Percentiles rank a stretch among this genome's conserved stretches.
Evolutionary conservation across 2,797 vertebrate species (phyloP).

Genomic region (Rhinatrema bivittatum): DNA sequence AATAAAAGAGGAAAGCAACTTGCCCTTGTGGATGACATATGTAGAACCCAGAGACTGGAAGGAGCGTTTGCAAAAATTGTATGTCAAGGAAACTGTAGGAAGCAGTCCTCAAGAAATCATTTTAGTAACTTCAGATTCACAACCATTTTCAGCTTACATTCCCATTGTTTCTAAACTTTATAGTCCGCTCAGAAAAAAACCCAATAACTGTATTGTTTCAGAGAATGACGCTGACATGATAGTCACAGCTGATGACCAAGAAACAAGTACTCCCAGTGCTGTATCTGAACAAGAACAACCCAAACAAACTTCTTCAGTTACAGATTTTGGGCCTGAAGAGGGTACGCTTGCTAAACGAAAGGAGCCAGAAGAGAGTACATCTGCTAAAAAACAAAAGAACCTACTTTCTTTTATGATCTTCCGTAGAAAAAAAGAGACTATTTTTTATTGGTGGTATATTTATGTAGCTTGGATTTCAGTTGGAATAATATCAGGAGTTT

Average conservation of each 20-base stretch:
- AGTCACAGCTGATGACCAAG: not conserved
- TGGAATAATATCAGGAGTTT: slow-evolving; percentile 6
- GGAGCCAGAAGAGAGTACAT: not conserved
- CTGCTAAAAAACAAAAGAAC: no score
- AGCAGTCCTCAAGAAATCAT: no score
- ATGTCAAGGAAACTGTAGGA: not conserved
- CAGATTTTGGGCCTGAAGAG: not conserved
- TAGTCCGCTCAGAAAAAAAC: not conserved
- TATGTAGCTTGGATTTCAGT: slow-evolving; percentile 32
- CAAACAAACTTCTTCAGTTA: accelerated
- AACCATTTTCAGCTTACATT: no score
- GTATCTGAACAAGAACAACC: accelerated
- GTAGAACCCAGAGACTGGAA: not conserved
- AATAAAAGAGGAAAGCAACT: not conserved
- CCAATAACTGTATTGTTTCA: not conserved
- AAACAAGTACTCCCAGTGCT: accelerated
- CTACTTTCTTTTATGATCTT: no score
- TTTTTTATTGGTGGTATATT: slow-evolving; percentile 6
- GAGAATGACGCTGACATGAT: slow-evolving; percentile 9
- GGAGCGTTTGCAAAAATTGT: slow-evolving; percentile 7
- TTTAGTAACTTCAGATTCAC: no score
- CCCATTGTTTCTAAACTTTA: not conserved
- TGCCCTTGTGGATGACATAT: not conserved
- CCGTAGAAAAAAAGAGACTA: accelerated
- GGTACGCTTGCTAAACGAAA: no score